phyloP scores from a whole-genome alignment of 2,888 invertebrate genomes.

The Agriotes lineatus region DNA sequence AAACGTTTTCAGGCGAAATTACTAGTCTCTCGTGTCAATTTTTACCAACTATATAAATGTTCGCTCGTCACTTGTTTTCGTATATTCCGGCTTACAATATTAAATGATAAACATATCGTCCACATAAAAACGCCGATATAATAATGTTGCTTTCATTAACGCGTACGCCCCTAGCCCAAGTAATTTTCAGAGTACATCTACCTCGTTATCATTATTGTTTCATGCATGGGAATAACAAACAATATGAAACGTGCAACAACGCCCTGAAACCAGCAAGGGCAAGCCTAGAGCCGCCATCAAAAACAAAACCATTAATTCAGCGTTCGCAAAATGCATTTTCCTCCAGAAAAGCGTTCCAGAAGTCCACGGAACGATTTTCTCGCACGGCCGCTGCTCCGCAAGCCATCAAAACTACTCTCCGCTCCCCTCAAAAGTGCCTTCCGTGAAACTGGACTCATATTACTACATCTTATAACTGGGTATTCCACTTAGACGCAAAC shows the following conservation, averaged over 20 bases:
- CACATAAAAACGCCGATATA: too few species aligned
- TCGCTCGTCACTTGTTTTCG: too few species aligned
- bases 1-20: too few species aligned
- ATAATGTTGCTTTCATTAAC: background rate
- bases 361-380: constrained; percentile 15
- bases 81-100: too few species aligned
- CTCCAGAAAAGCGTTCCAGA: background rate
- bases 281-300: background rate
- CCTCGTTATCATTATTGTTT: too few species aligned
- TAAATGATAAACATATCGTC: too few species aligned
- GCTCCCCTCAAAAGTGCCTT: constrained; percentile 50
- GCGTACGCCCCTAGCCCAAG: too few species aligned
- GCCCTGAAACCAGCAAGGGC: background rate
- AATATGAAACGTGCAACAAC: too few species aligned
- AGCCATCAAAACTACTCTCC: constrained; percentile 39
- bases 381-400: background rate
- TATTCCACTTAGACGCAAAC: constrained; percentile 57
- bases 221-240: too few species aligned
- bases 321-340: background rate
- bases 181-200: too few species aligned
- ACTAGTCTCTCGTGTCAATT: too few species aligned
- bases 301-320: background rate
- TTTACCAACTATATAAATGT: too few species aligned
- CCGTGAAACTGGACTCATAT: constrained; percentile 61
- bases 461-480: constrained; percentile 64